A percentile compares a stretch with the other conserved stretches of the same genome.
These are phyloP conservation scores for Lordiphosa fenestrarum DNA, from an alignment of 2,888 invertebrate genomes.

Conservation along the genomic window DNA sequence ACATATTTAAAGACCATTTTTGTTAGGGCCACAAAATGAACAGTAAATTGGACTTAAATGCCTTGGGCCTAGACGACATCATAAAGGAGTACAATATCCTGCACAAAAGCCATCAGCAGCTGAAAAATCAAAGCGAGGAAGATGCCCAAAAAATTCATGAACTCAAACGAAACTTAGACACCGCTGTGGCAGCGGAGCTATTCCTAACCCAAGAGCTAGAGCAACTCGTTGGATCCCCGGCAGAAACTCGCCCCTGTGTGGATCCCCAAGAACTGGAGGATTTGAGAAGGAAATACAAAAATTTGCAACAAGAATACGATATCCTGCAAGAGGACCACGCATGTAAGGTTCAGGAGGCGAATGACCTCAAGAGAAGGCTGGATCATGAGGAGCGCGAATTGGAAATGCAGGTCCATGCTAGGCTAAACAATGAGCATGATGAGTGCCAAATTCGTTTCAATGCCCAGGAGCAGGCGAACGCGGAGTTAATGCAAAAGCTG, in stretches of 20 bases:
- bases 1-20: too few species aligned
- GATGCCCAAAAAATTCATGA: constrained; percentile 78
- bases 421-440: constrained; percentile 33
- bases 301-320: constrained; percentile 49
- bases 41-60: constrained; percentile 54
- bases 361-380: constrained; percentile 43
- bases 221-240: constrained; percentile 48
- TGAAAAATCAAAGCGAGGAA: constrained; percentile 63
- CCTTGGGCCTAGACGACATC: constrained; percentile 71
- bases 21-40: constrained; percentile 40
- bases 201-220: constrained; percentile 78
- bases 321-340: constrained; percentile 69
- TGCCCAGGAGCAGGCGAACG: constrained; percentile 72
- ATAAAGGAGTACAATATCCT: constrained; percentile 76
- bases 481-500: constrained; percentile 72
- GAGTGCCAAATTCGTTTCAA: constrained; percentile 42
- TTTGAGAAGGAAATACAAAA: constrained; percentile 57
- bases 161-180: constrained; percentile 75
- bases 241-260: constrained; percentile 18
- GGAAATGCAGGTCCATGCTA: constrained; percentile 9
- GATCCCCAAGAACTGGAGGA: constrained; percentile 57
- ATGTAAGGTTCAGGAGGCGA: constrained; percentile 49
- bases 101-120: constrained; percentile 59
- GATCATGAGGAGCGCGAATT: constrained; percentile 31
- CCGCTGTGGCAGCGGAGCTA: constrained; percentile 70